phyloP scores from a whole-genome alignment of 1,140 invertebrate genomes.

The Pogonomyrmex californicus region DNA sequence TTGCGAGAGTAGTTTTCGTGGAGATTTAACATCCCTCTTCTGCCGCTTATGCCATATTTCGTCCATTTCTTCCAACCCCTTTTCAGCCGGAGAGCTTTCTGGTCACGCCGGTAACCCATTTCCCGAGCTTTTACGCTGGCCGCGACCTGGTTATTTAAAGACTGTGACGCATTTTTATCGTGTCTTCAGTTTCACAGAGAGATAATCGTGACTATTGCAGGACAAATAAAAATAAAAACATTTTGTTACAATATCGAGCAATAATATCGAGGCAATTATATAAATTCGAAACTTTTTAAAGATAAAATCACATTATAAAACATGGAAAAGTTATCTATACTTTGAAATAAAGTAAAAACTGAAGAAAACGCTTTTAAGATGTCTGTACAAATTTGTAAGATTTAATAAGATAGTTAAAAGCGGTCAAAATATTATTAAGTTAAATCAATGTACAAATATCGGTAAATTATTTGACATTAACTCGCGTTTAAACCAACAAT shows the following conservation, averaged over 20 bases:
- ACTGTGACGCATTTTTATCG: conserved; percentile 15
- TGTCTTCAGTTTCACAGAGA: not conserved
- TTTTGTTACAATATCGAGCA: not conserved
- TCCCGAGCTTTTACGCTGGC: conserved; percentile 44
- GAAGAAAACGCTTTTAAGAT: not conserved
- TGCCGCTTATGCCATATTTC: conserved; percentile 39
- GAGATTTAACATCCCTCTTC: not conserved
- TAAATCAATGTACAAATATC: not conserved
- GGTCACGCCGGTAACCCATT: conserved; percentile 62
- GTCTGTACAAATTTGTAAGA: not conserved
- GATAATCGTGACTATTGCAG: not conserved
- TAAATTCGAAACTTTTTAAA: not conserved
- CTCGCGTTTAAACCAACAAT: no score
- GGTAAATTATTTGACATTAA: no score
- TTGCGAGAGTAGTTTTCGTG: conserved; percentile 5
- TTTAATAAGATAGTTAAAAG: not conserved
- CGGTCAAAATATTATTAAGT: not conserved
- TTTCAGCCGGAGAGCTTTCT: conserved; percentile 51
- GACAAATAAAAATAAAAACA: conserved; percentile 2
- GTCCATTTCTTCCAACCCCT: conserved; percentile 19
- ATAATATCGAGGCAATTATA: not conserved
- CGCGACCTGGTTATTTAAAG: conserved; percentile 34
- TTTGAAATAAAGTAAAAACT: not conserved
- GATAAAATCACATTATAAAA: not conserved
- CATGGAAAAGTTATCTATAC: not conserved